A percentile compares a stretch with the other conserved stretches of the same genome.
Conservation (phyloP, 2,888 invertebrate species). For the Ethmia dodecea region DNA sequence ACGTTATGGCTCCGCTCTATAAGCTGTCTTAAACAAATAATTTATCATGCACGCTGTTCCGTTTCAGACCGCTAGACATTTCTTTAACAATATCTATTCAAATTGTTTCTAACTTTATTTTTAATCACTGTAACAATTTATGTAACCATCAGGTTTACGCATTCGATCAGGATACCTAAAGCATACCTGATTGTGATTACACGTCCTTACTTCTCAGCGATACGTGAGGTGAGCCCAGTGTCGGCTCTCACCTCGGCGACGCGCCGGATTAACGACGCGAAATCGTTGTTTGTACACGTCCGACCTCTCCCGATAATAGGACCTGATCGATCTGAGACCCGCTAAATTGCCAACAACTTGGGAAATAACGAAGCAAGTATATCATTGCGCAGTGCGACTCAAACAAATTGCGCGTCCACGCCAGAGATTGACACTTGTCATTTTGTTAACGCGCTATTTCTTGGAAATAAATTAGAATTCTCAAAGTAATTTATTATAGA, state of each 20-base stretch:
- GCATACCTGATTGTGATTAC: slow-evolving; percentile 53
- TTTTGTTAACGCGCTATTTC: slow-evolving; percentile 43
- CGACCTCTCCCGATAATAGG: slow-evolving; percentile 73
- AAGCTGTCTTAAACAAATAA: too few species aligned
- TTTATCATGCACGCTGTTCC: too few species aligned
- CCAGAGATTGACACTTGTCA: slow-evolving; percentile 41
- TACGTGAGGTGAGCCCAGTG: slow-evolving; percentile 67
- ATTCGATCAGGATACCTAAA: slow-evolving; percentile 8
- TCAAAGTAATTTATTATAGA: too few species aligned
- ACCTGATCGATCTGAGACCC: slow-evolving; percentile 66
- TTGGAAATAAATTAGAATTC: too few species aligned
- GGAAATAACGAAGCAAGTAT: slow-evolving; percentile 60
- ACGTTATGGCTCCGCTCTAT: too few species aligned
- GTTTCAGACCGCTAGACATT: too few species aligned
- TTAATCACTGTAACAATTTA: too few species aligned
- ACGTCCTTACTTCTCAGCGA: slow-evolving; percentile 54
- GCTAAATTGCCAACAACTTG: slow-evolving; percentile 68
- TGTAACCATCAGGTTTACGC: too few species aligned
- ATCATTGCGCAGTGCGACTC: slow-evolving; percentile 30
- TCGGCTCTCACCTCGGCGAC: slow-evolving; percentile 59
- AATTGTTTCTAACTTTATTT: too few species aligned
- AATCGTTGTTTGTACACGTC: slow-evolving; percentile 77
- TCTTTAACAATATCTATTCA: too few species aligned
- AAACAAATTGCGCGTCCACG: slow-evolving; percentile 14
- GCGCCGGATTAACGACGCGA: slow-evolving; percentile 67